Evolutionary conservation across 2,888 invertebrate genomes (phyloP).

Genomic region (Crocallis elinguaria): DNA sequence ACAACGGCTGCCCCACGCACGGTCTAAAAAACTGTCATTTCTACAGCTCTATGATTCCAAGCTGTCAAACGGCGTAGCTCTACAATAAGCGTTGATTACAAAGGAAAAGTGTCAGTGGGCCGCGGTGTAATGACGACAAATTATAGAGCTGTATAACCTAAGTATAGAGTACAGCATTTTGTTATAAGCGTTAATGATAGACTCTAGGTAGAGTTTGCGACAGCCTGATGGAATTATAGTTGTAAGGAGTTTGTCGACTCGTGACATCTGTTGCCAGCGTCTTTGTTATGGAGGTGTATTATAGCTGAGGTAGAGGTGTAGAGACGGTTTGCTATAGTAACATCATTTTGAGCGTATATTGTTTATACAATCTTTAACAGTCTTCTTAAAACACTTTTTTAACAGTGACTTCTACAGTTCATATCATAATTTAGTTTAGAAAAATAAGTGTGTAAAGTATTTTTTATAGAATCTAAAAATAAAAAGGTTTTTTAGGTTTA

Average conservation of each 20-base stretch:
- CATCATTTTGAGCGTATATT: no score
- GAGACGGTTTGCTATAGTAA: neutral
- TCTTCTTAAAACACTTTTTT: no score
- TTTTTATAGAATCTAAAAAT: no score
- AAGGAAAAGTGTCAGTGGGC: conserved; percentile 54
- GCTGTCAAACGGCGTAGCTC: conserved; percentile 2
- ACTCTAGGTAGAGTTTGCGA: conserved; percentile 25
- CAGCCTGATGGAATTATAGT: conserved; percentile 35
- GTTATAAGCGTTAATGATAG: conserved; percentile 26
- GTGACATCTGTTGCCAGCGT: conserved; percentile 30
- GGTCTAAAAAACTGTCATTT: conserved; percentile 12
- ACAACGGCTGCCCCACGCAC: neutral
- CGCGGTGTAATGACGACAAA: conserved; percentile 47
- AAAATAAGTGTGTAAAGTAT: no score
- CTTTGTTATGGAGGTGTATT: neutral
- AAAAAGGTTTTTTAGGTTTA: no score
- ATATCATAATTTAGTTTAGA: no score
- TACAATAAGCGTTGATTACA: conserved; percentile 56
- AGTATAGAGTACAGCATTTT: conserved; percentile 17
- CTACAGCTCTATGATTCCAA: conserved; percentile 17
- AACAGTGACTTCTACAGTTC: no score
- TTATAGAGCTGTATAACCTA: conserved; percentile 40
- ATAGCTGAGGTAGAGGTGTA: neutral
- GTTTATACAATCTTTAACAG: no score
- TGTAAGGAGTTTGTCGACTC: conserved; percentile 19